Evolutionary conservation across 1,140 invertebrate species (phyloP).

Genomic region (Penaeus indicus): DNA sequence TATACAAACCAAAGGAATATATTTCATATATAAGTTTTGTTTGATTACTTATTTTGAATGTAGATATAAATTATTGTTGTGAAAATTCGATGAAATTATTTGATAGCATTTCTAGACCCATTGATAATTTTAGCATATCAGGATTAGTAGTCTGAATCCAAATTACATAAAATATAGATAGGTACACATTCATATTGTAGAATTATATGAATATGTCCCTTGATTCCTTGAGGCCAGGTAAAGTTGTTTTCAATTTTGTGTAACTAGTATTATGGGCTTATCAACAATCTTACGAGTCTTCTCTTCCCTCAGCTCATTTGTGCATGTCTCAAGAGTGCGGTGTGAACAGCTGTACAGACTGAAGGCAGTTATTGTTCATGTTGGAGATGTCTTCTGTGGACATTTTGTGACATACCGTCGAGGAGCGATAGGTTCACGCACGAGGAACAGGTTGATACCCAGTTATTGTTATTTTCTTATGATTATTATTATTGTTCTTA

Average conservation of each 20-base stretch:
- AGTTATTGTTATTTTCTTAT: background rate
- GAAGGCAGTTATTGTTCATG: constrained; percentile 88
- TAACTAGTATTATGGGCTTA: background rate
- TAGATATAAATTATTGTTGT: no score
- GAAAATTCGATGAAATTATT: no score
- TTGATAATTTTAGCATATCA: no score
- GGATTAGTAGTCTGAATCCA: constrained; percentile 64
- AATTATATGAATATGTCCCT: no score
- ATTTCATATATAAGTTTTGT: no score
- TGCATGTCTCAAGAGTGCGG: constrained; percentile 24
- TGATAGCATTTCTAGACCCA: no score
- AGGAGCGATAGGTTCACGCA: constrained; percentile 71
- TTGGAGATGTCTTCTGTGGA: constrained; percentile 86
- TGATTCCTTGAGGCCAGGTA: no score
- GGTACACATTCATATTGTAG: constrained; percentile 64
- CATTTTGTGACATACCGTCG: constrained; percentile 93
- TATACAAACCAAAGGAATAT: no score
- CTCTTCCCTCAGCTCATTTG: constrained; percentile 16
- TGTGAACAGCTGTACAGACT: constrained; percentile 77
- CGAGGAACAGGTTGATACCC: constrained; percentile 40
- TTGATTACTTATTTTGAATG: no score
- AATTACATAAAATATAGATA: constrained; percentile 63
- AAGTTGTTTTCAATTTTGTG: background rate
- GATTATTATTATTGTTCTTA: background rate
- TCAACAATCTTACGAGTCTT: background rate